Evolutionary conservation across 2,888 invertebrate genomes (phyloP).

Genomic region (Andricus curvator): DNA sequence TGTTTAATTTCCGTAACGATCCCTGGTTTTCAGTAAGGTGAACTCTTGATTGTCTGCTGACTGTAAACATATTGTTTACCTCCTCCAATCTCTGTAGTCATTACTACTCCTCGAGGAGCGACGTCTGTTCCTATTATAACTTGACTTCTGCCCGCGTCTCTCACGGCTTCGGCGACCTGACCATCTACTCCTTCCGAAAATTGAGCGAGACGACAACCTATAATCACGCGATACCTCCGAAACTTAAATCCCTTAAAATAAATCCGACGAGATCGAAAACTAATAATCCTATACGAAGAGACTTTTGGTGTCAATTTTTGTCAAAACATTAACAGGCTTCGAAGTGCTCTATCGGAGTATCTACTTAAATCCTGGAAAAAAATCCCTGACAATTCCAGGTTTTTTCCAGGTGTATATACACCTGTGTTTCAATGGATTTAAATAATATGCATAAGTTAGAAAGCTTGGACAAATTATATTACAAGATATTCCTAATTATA

Average conservation of each 20-base stretch:
- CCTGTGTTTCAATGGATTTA: no score
- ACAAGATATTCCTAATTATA: no score
- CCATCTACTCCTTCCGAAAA: constrained; percentile 69
- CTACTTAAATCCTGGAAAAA: no score
- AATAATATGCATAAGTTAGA: no score
- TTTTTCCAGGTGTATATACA: no score
- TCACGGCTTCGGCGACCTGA: constrained; percentile 61
- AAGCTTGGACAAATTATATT: no score
- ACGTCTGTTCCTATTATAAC: constrained; percentile 66
- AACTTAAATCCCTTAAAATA: constrained; percentile 41
- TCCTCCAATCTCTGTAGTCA: constrained; percentile 66
- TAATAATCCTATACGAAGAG: not conserved
- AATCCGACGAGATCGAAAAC: constrained; percentile 17
- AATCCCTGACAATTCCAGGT: no score
- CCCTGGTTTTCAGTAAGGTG: constrained; percentile 15
- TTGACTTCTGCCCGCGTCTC: constrained; percentile 60
- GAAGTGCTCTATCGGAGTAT: no score
- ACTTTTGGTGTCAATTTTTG: not conserved
- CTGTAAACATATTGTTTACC: constrained; percentile 63
- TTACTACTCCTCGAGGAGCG: constrained; percentile 65
- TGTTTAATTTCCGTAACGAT: constrained; percentile 1
- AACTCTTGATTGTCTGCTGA: constrained; percentile 13
- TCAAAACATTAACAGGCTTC: not conserved
- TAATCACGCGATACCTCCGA: constrained; percentile 58
- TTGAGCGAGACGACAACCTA: constrained; percentile 71